phyloP scores from a whole-genome alignment of 1,140 invertebrate genomes.

The Ganaspis sp. region DNA sequence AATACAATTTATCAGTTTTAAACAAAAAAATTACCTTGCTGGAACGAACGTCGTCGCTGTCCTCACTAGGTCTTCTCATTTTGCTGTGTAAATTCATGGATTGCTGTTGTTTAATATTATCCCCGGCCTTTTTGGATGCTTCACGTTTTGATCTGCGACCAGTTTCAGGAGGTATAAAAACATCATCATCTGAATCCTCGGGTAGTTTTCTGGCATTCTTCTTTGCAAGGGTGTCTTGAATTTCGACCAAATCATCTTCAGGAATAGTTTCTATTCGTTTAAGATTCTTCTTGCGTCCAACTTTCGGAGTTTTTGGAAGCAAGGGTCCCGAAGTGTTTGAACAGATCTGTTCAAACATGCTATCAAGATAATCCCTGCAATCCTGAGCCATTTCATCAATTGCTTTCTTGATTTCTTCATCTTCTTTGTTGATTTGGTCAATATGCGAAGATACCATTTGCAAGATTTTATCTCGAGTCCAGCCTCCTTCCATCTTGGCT shows the following conservation, averaged over 20 bases:
- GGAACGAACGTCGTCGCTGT: not conserved
- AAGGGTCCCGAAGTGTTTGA: slow-evolving; percentile 54
- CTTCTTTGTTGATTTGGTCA: slow-evolving; percentile 33
- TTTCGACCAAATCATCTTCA: slow-evolving; percentile 57
- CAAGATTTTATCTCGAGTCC: slow-evolving; percentile 38
- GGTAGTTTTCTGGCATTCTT: not conserved
- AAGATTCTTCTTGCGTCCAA: slow-evolving; percentile 50
- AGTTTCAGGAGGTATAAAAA: not conserved
- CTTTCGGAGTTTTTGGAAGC: slow-evolving; percentile 68
- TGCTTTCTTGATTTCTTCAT: slow-evolving; percentile 41
- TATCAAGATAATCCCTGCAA: slow-evolving; percentile 39
- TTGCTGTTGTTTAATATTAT: slow-evolving; percentile 65
- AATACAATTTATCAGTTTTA: no score
- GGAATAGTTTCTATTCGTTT: slow-evolving; percentile 67
- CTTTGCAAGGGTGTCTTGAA: slow-evolving; percentile 2
- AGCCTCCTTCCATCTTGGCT: slow-evolving; percentile 30
- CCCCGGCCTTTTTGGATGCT: slow-evolving; percentile 62
- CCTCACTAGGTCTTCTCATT: slow-evolving; percentile 44
- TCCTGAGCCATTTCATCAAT: slow-evolving; percentile 39
- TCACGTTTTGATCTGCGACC: slow-evolving; percentile 48
- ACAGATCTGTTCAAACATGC: slow-evolving; percentile 54
- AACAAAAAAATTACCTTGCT: slow-evolving; percentile 46
- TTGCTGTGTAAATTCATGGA: slow-evolving; percentile 47
- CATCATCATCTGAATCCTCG: not conserved
- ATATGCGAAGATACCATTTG: slow-evolving; percentile 36